Evolutionary conservation across 2,797 vertebrate genomes (phyloP).

Genomic region (Neopelma chrysocephalum): DNA sequence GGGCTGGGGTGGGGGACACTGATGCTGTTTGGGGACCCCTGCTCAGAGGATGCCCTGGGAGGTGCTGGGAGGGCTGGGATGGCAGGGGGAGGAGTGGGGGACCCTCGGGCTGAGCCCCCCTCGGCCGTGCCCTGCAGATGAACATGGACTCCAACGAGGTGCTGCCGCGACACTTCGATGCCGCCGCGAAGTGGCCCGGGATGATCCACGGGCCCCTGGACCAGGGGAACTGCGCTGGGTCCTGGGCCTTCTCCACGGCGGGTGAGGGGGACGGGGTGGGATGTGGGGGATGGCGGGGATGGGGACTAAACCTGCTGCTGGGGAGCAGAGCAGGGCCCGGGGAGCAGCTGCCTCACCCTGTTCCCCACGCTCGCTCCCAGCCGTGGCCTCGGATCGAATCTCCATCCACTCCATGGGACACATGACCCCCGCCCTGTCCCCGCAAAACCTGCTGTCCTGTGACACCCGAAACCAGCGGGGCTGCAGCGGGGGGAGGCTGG

Average conservation of each 20-base stretch:
- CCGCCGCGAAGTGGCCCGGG: conserved; percentile 89
- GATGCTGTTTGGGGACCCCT: rapidly evolving
- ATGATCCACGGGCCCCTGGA: conserved; percentile 94
- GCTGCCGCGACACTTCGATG: conserved; percentile 85
- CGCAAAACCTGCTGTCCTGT: conserved; percentile 95
- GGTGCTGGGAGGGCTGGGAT: background rate
- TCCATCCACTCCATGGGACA: conserved; percentile 98
- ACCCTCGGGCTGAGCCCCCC: background rate
- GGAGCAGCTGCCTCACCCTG: background rate
- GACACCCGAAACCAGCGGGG: conserved; percentile 92
- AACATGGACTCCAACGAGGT: conserved; percentile 83
- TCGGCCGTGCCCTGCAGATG: conserved; percentile 72
- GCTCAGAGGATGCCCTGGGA: background rate
- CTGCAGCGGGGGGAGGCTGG: conserved; percentile 88
- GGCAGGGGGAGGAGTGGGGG: no score
- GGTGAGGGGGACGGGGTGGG: conserved; percentile 60
- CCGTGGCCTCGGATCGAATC: conserved; percentile 94
- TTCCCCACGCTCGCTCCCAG: conserved; percentile 56
- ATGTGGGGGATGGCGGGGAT: rapidly evolving
- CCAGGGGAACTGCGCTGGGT: conserved; percentile 95
- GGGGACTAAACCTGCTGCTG: background rate
- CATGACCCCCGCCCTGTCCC: conserved; percentile 92
- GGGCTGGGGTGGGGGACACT: background rate
- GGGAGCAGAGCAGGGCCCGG: background rate
- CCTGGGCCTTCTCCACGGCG: conserved; percentile 97